phyloP scores from a whole-genome alignment of 2,888 invertebrate genomes.

The Tiliacea aurago region DNA sequence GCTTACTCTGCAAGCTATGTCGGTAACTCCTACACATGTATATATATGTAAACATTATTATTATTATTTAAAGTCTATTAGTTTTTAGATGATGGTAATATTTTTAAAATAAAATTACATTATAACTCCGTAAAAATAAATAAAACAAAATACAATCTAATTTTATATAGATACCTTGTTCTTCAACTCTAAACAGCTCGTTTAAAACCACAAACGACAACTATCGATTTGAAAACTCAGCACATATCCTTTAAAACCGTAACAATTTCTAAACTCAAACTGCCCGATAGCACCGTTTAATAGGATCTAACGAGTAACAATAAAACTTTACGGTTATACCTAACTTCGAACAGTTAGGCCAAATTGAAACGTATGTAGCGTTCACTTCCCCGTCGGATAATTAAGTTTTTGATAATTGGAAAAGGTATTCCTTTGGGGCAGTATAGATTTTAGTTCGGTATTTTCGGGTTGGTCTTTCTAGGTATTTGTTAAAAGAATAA shows the following conservation, averaged over 20 bases:
- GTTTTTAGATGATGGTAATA: too few relatives aligned
- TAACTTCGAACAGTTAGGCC: conserved; percentile 64
- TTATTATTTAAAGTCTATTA: too few relatives aligned
- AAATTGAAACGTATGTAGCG: conserved; percentile 64
- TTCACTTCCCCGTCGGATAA: conserved; percentile 32
- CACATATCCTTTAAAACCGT: conserved; percentile 25
- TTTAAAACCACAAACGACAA: conserved; percentile 10
- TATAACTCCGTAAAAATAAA: too few relatives aligned
- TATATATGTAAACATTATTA: too few relatives aligned
- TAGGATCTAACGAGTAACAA: conserved; percentile 72
- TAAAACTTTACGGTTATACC: conserved; percentile 76
- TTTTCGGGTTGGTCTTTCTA: conserved; percentile 15
- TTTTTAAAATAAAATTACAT: too few relatives aligned
- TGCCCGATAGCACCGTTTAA: conserved; percentile 66
- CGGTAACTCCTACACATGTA: too few relatives aligned
- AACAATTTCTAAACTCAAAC: conserved; percentile 54
- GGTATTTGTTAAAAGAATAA: background rate
- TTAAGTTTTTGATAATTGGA: conserved; percentile 63
- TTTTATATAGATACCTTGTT: too few relatives aligned
- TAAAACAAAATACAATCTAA: background rate
- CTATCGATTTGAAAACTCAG: conserved; percentile 28
- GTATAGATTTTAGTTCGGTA: conserved; percentile 30
- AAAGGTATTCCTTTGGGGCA: conserved; percentile 45
- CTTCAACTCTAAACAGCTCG: background rate
- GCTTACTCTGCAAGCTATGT: too few relatives aligned